Evolutionary conservation across 2,888 invertebrate genomes (phyloP).

Genomic region (Lepidocyrtoides sp.): DNA sequence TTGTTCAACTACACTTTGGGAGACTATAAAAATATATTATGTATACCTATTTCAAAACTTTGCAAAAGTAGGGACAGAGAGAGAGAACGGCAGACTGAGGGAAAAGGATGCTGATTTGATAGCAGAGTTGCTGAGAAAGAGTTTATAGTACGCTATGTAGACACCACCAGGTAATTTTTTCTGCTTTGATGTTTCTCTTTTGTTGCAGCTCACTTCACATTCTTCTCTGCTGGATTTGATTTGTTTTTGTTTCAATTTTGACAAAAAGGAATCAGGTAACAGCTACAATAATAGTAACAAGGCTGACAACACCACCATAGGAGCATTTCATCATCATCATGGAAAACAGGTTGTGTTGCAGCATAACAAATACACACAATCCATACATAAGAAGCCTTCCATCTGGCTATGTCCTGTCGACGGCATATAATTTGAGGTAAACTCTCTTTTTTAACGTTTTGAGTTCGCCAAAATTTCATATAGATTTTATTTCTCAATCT

Average conservation of each 20-base stretch:
- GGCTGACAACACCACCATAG: neutral
- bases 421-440: no score
- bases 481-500: no score
- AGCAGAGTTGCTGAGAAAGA: neutral
- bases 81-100: no score
- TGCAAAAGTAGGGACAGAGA: no score
- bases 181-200: slow-evolving; percentile 41
- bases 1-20: neutral
- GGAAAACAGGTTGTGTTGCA: neutral
- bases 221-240: slow-evolving; percentile 18
- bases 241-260: slow-evolving; percentile 51
- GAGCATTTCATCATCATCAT: neutral
- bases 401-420: no score
- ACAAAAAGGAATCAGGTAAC: neutral
- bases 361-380: neutral
- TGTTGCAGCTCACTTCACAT: slow-evolving; percentile 10
- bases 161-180: neutral
- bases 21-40: neutral
- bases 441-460: no score
- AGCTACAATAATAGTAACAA: neutral
- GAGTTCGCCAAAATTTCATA: no score
- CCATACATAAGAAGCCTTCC: no score
- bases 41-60: neutral
- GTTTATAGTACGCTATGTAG: neutral
- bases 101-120: neutral